These are phyloP conservation scores for Carpatolechia fugitivella DNA, from an alignment of 2,888 invertebrate genomes.

Conservation along the genomic window DNA sequence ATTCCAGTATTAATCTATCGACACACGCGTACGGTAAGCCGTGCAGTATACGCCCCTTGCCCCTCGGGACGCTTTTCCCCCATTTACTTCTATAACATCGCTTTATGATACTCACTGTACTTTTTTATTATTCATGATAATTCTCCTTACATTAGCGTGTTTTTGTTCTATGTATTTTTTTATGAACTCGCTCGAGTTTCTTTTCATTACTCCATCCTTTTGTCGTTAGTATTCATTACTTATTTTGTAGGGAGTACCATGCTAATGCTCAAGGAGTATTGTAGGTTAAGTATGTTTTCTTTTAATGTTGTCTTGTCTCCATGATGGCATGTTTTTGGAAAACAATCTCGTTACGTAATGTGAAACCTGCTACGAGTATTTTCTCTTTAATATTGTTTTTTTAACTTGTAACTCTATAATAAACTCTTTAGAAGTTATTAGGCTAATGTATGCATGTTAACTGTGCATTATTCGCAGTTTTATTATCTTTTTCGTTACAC, in stretches of 20 bases:
- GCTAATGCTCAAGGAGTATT: slow-evolving; percentile 17
- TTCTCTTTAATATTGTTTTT: too few species aligned
- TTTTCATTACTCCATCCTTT: slow-evolving; percentile 35
- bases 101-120: slow-evolving; percentile 69
- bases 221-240: slow-evolving; percentile 38
- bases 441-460: too few species aligned
- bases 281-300: slow-evolving; percentile 23
- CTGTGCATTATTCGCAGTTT: too few species aligned
- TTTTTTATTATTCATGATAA: slow-evolving; percentile 75
- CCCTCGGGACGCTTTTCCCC: slow-evolving; percentile 61
- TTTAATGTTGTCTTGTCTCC: not conserved
- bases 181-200: slow-evolving; percentile 36
- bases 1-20: slow-evolving; percentile 14
- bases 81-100: slow-evolving; percentile 70
- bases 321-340: not conserved
- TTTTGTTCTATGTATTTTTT: slow-evolving; percentile 49
- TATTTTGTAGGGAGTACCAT: slow-evolving; percentile 26
- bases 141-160: slow-evolving; percentile 65
- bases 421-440: too few species aligned
- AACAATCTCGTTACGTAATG: not conserved
- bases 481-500: too few species aligned
- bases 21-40: slow-evolving; percentile 19
- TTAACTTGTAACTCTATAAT: too few species aligned
- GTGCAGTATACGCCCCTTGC: slow-evolving; percentile 35
- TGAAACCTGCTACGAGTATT: too few species aligned